A percentile compares a stretch with the other conserved stretches of the same genome.
phyloP scores from a whole-genome alignment of 2,888 invertebrate genomes.

The Tipula vernalis region DNA sequence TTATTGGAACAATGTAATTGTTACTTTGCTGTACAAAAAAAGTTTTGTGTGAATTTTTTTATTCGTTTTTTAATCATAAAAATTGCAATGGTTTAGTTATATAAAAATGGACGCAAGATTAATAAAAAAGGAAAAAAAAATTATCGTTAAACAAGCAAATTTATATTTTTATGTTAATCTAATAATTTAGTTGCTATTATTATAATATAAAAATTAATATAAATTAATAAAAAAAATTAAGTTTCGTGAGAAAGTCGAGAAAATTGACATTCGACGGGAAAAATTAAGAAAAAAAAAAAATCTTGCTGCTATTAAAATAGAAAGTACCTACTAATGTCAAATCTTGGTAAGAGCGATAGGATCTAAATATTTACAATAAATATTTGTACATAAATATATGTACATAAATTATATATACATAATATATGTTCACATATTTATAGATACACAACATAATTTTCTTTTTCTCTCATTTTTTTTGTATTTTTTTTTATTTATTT shows the following conservation, averaged over 20 bases:
- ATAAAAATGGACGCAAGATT: background rate
- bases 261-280: background rate
- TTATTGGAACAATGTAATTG: background rate
- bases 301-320: background rate
- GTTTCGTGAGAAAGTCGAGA: background rate
- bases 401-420: background rate
- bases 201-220: background rate
- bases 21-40: background rate
- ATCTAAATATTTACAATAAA: background rate
- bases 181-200: background rate
- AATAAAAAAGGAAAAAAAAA: background rate
- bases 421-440: background rate
- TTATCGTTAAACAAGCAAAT: background rate
- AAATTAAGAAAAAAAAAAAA: background rate
- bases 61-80: background rate
- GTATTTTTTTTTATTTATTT: background rate
- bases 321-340: conserved; percentile 4
- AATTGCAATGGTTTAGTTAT: conserved; percentile 4
- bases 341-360: conserved; percentile 4
- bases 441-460: background rate
- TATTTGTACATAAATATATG: background rate
- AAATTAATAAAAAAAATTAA: background rate
- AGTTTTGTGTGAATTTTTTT: background rate
- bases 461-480: background rate
- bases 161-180: background rate